Evolutionary conservation across 2,113 vertebrate species (phyloP).

Genomic region (Trachemys scripta): DNA sequence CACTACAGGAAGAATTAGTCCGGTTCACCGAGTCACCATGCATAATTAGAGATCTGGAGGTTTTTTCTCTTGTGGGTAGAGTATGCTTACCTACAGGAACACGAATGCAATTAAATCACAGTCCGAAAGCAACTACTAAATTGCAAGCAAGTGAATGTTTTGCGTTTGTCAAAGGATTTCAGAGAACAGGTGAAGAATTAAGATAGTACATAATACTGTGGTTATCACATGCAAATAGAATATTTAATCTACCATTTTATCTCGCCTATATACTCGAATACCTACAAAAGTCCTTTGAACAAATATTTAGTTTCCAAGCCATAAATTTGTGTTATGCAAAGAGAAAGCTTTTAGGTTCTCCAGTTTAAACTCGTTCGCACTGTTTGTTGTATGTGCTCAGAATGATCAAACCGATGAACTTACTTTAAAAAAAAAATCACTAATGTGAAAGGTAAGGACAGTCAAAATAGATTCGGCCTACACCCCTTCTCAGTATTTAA

Average conservation of each 20-base stretch:
- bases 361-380: slow-evolving; percentile 70
- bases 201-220: slow-evolving; percentile 23
- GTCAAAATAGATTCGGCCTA: neutral
- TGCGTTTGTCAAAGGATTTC: slow-evolving; percentile 57
- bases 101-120: neutral
- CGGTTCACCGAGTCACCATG: neutral
- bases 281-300: slow-evolving; percentile 67
- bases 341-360: slow-evolving; percentile 70
- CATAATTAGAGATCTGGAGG: neutral
- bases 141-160: slow-evolving; percentile 1
- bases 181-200: slow-evolving; percentile 65
- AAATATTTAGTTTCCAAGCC: slow-evolving; percentile 73
- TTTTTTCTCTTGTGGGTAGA: neutral
- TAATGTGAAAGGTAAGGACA: neutral
- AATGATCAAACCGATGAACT: slow-evolving; percentile 65
- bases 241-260: slow-evolving; percentile 64
- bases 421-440: neutral
- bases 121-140: neutral
- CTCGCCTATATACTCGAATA: slow-evolving; percentile 59
- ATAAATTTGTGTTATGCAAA: slow-evolving; percentile 73
- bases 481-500: neutral
- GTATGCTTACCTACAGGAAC: neutral
- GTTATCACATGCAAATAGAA: slow-evolving; percentile 47
- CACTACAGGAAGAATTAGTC: neutral
- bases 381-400: slow-evolving; percentile 34